Conservation (phyloP, 2,113 vertebrate genomes). For the Acrocephalus kingi region DNA sequence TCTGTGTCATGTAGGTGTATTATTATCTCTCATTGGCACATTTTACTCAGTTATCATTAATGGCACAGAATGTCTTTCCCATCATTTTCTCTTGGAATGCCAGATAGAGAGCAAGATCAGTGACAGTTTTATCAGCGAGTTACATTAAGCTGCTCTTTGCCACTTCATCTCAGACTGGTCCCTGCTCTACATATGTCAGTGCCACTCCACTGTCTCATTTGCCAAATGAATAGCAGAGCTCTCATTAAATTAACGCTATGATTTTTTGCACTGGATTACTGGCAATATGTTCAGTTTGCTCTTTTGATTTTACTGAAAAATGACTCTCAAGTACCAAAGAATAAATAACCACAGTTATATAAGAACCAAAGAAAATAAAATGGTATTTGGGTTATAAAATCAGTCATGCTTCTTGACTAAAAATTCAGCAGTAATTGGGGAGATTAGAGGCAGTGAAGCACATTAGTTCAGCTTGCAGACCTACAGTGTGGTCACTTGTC, state of each 20-base stretch:
- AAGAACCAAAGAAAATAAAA: slow-evolving; percentile 24
- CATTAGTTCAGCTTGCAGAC: not conserved
- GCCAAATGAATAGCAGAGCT: not conserved
- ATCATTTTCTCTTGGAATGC: slow-evolving; percentile 40
- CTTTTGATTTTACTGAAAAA: slow-evolving; percentile 4
- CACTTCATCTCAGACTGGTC: slow-evolving; percentile 37
- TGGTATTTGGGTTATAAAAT: slow-evolving; percentile 13
- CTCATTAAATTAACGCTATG: not conserved
- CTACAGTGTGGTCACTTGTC: not conserved
- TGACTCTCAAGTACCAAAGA: not conserved
- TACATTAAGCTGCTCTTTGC: slow-evolving; percentile 45
- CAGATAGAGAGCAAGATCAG: slow-evolving; percentile 24
- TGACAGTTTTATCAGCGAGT: slow-evolving; percentile 57
- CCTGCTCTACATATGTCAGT: slow-evolving; percentile 53
- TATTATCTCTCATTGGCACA: slow-evolving; percentile 52
- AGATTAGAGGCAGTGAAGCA: not conserved
- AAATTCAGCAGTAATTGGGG: slow-evolving; percentile 12
- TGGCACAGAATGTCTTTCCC: slow-evolving; percentile 15
- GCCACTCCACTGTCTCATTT: slow-evolving; percentile 50
- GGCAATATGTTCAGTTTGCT: slow-evolving; percentile 1
- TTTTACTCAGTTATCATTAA: slow-evolving; percentile 57
- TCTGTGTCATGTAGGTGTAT: slow-evolving; percentile 58
- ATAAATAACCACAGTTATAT: not conserved
- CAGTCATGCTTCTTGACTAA: slow-evolving; percentile 5
- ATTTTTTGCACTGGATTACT: not conserved